Conservation (phyloP, 2,113 vertebrate species). For the Bucco capensis region DNA sequence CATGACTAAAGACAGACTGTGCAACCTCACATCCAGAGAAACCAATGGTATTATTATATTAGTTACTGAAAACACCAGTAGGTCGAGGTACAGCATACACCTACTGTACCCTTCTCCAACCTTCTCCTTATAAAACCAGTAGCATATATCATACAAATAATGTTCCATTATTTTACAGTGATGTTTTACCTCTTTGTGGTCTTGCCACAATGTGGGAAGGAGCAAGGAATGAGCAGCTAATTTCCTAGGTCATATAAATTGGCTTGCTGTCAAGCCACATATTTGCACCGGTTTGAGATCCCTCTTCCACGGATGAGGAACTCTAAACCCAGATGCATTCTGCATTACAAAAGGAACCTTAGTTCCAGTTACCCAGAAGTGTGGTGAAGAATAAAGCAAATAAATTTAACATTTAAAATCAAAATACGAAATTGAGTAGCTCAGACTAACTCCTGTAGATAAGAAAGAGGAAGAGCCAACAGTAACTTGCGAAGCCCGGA, state of each 20-base stretch:
- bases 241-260: not conserved
- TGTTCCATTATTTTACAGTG: not conserved
- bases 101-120: not conserved
- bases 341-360: not conserved
- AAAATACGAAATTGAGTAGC: not conserved
- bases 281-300: not conserved
- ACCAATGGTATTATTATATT: not conserved
- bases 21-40: not conserved
- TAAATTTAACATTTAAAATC: not conserved
- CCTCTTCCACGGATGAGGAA: not conserved
- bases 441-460: not conserved
- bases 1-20: not conserved
- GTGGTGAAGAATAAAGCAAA: not conserved
- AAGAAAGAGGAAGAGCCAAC: not conserved
- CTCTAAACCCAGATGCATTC: not conserved
- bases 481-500: not conserved
- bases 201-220: not conserved
- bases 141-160: not conserved
- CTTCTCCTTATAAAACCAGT: not conserved
- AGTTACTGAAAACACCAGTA: not conserved
- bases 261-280: not conserved
- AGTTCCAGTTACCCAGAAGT: not conserved
- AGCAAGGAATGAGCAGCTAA: not conserved
- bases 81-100: not conserved
- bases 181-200: too few relatives aligned